Evolutionary conservation across 2,888 invertebrate species (phyloP).

Genomic region (Morpho helenor): DNA sequence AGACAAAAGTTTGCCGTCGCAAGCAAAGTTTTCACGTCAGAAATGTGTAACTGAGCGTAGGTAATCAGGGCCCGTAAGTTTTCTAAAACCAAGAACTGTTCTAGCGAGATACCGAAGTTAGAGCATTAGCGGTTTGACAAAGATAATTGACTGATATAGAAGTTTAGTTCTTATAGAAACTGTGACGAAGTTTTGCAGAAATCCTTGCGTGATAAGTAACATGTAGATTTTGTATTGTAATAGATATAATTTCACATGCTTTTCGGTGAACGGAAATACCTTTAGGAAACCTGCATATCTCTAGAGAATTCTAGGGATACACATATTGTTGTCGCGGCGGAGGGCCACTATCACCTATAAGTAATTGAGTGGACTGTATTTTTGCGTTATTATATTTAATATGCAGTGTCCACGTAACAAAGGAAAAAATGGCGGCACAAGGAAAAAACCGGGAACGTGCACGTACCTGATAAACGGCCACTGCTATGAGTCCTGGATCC

Average conservation of each 20-base stretch:
- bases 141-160: conserved; percentile 14
- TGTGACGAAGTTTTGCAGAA: not conserved
- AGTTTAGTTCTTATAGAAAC: conserved; percentile 7
- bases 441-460: too few species aligned
- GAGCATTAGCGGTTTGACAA: conserved; percentile 18
- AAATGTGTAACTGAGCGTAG: conserved; percentile 23
- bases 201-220: not conserved
- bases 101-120: conserved; percentile 23
- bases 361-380: too few species aligned
- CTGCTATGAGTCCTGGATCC: too few species aligned
- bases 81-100: conserved; percentile 20
- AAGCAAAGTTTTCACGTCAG: conserved; percentile 15
- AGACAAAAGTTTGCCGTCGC: conserved; percentile 10
- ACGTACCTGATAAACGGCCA: too few species aligned
- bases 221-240: not conserved
- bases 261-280: too few species aligned
- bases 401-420: too few species aligned
- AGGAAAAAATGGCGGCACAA: too few species aligned
- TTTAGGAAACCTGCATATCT: too few species aligned
- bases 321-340: not conserved
- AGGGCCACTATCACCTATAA: not conserved
- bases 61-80: conserved; percentile 20
- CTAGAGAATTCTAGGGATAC: too few species aligned
- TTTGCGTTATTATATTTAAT: too few species aligned
- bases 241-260: too few species aligned